Percentiles rank a stretch among this genome's conserved stretches.
Conservation (phyloP, 1,140 invertebrate species). For the Planococcus citri region DNA sequence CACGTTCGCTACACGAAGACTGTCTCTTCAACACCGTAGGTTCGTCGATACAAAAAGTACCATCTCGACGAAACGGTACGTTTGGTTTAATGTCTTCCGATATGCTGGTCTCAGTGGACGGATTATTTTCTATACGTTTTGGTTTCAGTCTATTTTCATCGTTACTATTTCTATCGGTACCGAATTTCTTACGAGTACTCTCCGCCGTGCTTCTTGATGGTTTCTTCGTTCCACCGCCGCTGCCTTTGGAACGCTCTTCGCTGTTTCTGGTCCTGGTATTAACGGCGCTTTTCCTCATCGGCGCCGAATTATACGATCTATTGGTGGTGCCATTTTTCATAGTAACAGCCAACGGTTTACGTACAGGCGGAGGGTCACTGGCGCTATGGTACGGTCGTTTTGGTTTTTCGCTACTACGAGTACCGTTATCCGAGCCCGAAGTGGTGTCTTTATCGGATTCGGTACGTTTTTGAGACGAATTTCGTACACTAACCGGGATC, state of each 20-base stretch:
- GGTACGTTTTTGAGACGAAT: conserved; percentile 4
- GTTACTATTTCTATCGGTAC: background rate
- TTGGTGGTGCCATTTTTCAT: background rate
- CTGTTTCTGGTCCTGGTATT: background rate
- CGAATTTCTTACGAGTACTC: background rate
- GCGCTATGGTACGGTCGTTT: background rate
- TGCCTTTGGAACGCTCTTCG: background rate
- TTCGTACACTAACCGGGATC: background rate
- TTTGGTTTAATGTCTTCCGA: background rate
- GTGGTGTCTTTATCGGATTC: conserved; percentile 8
- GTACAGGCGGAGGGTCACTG: background rate
- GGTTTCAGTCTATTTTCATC: background rate
- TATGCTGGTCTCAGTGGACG: background rate
- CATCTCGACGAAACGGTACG: conserved; percentile 26
- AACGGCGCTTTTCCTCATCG: background rate
- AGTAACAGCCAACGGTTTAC: background rate
- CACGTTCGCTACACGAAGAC: background rate
- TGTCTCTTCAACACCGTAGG: conserved; percentile 40
- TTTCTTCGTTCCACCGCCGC: background rate
- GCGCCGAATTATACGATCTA: background rate
- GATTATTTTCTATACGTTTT: background rate
- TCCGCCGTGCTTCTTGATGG: background rate
- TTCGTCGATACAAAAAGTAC: conserved; percentile 60
- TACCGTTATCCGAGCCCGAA: background rate
- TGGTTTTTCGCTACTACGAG: background rate